These are phyloP conservation scores for Alouatta palliata DNA, from an alignment of 2,113 vertebrate species.

Conservation along the genomic window DNA sequence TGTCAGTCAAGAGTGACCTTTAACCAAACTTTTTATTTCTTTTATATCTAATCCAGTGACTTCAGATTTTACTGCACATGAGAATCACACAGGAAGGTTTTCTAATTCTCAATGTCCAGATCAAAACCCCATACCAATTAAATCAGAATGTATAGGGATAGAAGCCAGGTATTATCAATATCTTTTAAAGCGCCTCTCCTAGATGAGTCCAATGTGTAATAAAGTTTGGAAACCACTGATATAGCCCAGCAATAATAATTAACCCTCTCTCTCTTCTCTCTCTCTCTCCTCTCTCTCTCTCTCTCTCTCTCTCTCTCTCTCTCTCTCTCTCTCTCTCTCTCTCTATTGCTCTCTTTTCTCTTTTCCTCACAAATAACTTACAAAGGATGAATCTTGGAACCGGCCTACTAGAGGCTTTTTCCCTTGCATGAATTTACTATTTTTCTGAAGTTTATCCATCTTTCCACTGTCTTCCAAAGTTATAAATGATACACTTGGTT, in stretches of 20 bases:
- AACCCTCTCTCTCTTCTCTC: background rate
- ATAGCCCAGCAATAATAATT: background rate
- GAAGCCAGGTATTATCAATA: background rate
- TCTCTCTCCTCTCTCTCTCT: background rate
- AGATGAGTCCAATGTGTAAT: background rate
- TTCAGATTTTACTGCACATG: background rate
- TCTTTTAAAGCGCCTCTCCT: background rate
- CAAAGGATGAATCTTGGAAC: background rate
- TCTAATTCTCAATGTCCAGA: background rate
- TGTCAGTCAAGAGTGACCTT: constrained; percentile 50
- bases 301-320: background rate
- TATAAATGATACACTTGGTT: constrained; percentile 41
- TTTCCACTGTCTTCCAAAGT: constrained; percentile 19
- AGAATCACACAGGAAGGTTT: background rate
- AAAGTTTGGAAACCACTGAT: background rate
- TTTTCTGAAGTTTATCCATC: background rate
- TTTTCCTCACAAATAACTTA: background rate
- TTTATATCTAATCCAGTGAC: background rate
- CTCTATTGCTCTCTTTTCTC: background rate
- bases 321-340: background rate
- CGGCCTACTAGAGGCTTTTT: background rate
- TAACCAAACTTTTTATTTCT: background rate
- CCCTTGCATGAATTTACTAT: background rate
- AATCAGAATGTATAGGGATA: background rate
- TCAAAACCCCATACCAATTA: constrained; percentile 3